Base-by-base conservation (phyloP, 1,140 invertebrate species). In the Plutomurus gul region DNA sequence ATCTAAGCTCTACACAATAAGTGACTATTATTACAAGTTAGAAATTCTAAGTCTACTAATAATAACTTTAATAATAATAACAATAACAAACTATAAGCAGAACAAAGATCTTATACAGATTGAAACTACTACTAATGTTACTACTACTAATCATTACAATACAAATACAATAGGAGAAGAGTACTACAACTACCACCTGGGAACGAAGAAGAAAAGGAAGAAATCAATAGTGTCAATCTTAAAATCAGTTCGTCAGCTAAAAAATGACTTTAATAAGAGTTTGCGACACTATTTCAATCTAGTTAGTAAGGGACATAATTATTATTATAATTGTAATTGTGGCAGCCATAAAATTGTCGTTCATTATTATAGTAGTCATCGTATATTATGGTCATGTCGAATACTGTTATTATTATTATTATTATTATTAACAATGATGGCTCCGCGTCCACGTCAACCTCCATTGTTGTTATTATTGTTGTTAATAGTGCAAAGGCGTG, bases 41-140 rank as follows among this genome's bases (percentile, higher is more conserved):
- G 13, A n/a, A 20, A 16, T 18, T 3, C 4, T 49, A 43, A 10
- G 11, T 13, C 39, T 43, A 43, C 39, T 43, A 43, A 43, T 8
- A 43, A 10, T 43, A 43, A 43, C 2, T 2, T n/a, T 65, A 65
- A 65, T 65, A 27, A 65, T 49, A 49, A 49, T 65, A 33, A 43
- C 39, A n/a, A 13, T 3, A 2, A 65, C 56, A 65, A 65, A 65
- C 56, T 65, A 7, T 65, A 65, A 65, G 56, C 30, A 65, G 56
- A 65, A 65, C 56, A 65, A 65, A 65, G 56, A 65, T 65, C 56
- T 65, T 65, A 65, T 65, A 65, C 56, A 65, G 56, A 65, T 65
- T 65, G 56, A 65, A 65, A 65, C 56, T 65, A 65, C 56, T 51
- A 51, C 47, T 51, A 51, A 51, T 51, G 47, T 51, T 51, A 51